These are phyloP conservation scores for Vanessa tameamea DNA, from an alignment of 1,140 invertebrate genomes.

Conservation along the genomic window DNA sequence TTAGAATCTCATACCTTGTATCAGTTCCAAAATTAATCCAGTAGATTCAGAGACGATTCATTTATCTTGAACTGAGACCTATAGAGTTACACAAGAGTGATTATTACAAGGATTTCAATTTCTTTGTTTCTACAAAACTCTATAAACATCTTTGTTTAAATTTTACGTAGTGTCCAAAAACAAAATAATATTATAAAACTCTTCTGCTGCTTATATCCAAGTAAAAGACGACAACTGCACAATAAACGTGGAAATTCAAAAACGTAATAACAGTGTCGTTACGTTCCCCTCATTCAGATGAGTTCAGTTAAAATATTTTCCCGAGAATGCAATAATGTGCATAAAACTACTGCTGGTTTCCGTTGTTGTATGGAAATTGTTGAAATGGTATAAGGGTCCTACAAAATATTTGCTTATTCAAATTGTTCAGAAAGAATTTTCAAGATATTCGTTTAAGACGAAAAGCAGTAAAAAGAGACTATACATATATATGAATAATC, in stretches of 20 bases:
- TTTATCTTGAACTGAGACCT: too few species aligned
- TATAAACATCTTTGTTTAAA: too few species aligned
- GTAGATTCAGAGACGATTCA: too few species aligned
- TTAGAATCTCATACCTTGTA: too few species aligned
- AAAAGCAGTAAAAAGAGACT: not conserved
- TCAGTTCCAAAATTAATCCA: too few species aligned
- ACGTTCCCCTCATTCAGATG: conserved; percentile 4
- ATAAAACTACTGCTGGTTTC: conserved; percentile 18
- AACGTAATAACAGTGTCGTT: conserved; percentile 25
- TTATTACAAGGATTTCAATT: too few species aligned
- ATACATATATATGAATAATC: not conserved
- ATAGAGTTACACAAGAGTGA: too few species aligned
- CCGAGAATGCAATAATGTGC: conserved; percentile 29
- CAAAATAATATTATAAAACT: too few species aligned
- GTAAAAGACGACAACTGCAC: conserved; percentile 1
- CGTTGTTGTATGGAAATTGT: conserved; percentile 14
- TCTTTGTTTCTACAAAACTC: too few species aligned
- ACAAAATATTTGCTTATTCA: conserved; percentile 1
- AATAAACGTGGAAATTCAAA: not conserved
- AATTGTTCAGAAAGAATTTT: not conserved
- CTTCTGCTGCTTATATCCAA: not conserved
- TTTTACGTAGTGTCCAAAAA: too few species aligned
- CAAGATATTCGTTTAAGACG: not conserved
- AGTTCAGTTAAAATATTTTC: conserved; percentile 19
- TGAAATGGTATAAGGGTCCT: not conserved